A percentile compares a stretch with the other conserved stretches of the same genome.
phyloP scores from a whole-genome alignment of 2,888 invertebrate species.

The Volucella inanis region DNA sequence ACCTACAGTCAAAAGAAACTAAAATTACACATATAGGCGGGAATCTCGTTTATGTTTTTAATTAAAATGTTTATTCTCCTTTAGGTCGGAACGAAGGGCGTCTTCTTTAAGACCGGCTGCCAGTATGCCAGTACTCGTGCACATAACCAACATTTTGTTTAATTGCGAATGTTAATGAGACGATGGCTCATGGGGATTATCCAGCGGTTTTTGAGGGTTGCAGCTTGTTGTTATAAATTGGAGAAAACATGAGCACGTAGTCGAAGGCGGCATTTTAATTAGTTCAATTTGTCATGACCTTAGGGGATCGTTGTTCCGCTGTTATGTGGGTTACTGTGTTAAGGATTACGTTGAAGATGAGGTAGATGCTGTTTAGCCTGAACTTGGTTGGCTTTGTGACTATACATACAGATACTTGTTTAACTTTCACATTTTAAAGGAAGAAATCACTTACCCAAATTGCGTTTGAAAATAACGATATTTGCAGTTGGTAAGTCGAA shows the following conservation, averaged over 20 bases:
- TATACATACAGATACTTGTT: no score
- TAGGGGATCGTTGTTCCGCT: neutral
- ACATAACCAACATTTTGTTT: slow-evolving; percentile 63
- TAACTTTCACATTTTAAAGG: no score
- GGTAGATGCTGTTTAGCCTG: neutral
- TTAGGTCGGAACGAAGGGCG: slow-evolving; percentile 32
- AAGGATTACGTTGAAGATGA: slow-evolving; percentile 33
- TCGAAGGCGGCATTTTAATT: slow-evolving; percentile 56
- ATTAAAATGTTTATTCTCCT: slow-evolving; percentile 72
- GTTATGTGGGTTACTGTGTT: slow-evolving; percentile 56
- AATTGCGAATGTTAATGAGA: slow-evolving; percentile 69
- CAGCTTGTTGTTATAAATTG: slow-evolving; percentile 43
- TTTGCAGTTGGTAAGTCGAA: no score
- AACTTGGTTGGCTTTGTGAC: neutral
- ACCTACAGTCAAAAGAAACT: neutral
- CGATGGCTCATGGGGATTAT: slow-evolving; percentile 46
- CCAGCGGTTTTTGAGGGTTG: neutral
- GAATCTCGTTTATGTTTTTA: slow-evolving; percentile 69
- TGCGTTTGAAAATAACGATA: no score
- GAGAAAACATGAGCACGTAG: slow-evolving; percentile 41
- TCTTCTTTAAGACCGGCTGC: neutral
- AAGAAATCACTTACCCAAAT: no score
- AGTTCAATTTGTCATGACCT: slow-evolving; percentile 64
- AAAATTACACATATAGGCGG: slow-evolving; percentile 41
- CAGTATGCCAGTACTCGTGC: neutral